These are phyloP conservation scores for Habrosyne pyritoides DNA, from an alignment of 2,888 invertebrate species.

Conservation along the genomic window DNA sequence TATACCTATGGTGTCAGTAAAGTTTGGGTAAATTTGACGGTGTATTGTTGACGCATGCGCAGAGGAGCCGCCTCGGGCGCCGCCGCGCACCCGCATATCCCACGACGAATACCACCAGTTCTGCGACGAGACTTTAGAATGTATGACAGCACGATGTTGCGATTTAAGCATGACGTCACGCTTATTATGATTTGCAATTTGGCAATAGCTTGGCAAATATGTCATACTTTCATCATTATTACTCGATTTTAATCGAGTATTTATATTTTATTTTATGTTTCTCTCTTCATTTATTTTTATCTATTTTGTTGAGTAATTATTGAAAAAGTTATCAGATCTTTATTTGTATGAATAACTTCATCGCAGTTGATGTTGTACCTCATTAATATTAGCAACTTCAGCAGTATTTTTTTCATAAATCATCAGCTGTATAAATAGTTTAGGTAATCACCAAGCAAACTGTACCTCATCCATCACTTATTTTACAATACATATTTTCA, in stretches of 20 bases:
- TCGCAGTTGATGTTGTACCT: neutral
- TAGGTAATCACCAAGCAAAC: neutral
- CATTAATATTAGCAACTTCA: neutral
- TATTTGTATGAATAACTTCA: neutral
- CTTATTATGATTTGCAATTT: slow-evolving; percentile 32
- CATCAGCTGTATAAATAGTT: neutral
- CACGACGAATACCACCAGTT: slow-evolving; percentile 92
- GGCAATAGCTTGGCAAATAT: neutral
- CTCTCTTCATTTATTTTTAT: neutral
- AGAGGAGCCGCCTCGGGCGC: slow-evolving; percentile 72
- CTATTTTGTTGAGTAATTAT: neutral
- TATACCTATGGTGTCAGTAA: neutral
- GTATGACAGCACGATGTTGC: slow-evolving; percentile 78
- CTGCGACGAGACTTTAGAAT: slow-evolving; percentile 91
- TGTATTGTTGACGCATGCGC: slow-evolving; percentile 37
- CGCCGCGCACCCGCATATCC: slow-evolving; percentile 83
- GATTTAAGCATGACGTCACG: slow-evolving; percentile 58
- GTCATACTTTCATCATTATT: neutral
- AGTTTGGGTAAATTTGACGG: slow-evolving; percentile 13
- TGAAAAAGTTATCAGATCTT: neutral
- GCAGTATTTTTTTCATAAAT: neutral
- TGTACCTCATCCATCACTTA: neutral
- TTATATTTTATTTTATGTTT: neutral
- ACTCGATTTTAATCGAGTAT: neutral
- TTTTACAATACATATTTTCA: neutral